Evolutionary conservation across 2,113 vertebrate species (phyloP), one percentile per base, ranked within the genome.

Genomic region (Campylomormyrus tamandua): DNA sequence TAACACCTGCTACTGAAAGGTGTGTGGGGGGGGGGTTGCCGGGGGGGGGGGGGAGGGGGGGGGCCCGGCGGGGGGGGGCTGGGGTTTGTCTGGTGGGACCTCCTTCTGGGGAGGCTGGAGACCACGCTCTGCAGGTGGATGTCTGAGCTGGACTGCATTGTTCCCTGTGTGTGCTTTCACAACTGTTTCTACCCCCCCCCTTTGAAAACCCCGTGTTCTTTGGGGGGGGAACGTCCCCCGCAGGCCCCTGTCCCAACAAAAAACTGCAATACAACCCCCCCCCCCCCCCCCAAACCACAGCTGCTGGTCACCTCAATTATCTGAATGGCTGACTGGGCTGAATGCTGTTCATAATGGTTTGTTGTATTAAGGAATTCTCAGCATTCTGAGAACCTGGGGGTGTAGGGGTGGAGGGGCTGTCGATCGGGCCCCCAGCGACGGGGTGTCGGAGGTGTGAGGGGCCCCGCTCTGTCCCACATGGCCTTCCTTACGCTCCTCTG

Each of bases 331-430:
- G 85, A 90, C 10, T 74, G 19, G 89, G n/a, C 83, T 90, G 80
- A 86, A 90, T 56, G 6, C 3, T 3, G 19, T 13, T 80, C 35
- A 53, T 77, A 90, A 90, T 87, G 62, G 45, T 24, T 77, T 90
- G 84, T 90, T 90, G 89, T 87, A 52, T 90, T 90, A 80, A 80
- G 89, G 85, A 90, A 90, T 90, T 87, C 85, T 80, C 85, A 35
- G 62, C 85, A 58, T 50, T 90, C 48, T 90, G 84, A 80, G 62
- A 49, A 80, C 39, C 31, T 3, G 24, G 0, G 10, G 46, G 13
- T 24, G 15, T 52, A 7, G 88, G 52, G 77, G 50, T 7, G 88
- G 77, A 13, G 11, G 52, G 27, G 74, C 66, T 17, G 62, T 39
- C 27, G 27, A 45, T 21, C 50, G 27, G 49, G 50, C 27, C 66